phyloP scores from a whole-genome alignment of 1,140 invertebrate genomes.

The Solenopsis invicta region DNA sequence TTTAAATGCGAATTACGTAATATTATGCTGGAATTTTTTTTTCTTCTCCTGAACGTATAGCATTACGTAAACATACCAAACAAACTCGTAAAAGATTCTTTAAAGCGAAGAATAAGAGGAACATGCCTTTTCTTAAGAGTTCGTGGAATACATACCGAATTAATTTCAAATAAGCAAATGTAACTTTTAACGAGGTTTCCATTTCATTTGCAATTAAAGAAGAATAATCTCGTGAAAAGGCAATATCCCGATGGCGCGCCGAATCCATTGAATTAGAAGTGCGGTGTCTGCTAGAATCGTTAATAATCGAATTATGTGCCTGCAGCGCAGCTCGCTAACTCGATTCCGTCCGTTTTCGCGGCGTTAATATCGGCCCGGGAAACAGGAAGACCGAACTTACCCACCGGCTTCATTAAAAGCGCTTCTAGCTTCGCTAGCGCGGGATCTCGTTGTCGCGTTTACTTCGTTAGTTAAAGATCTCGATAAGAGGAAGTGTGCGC shows the following conservation, averaged over 20 bases:
- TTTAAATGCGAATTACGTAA: neutral
- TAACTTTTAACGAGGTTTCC: neutral
- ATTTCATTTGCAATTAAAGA: neutral
- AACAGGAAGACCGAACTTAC: conserved; percentile 69
- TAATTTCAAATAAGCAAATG: neutral
- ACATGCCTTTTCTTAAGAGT: neutral
- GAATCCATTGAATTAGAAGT: conserved; percentile 4
- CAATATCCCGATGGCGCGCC: neutral
- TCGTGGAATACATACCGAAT: neutral
- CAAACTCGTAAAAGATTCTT: neutral
- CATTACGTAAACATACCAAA: conserved; percentile 8
- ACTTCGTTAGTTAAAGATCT: conserved; percentile 63
- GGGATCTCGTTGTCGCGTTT: conserved; percentile 20
- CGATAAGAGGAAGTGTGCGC: conserved; percentile 41
- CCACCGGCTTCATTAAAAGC: conserved; percentile 76
- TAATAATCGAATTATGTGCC: conserved; percentile 66
- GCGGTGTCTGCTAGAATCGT: conserved; percentile 48
- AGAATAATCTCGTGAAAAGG: conserved; percentile 24
- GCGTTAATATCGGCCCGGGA: conserved; percentile 75
- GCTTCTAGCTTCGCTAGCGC: conserved; percentile 40
- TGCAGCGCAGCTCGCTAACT: conserved; percentile 65
- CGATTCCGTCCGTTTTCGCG: conserved; percentile 71
- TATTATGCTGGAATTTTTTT: neutral
- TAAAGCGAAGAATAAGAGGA: neutral
- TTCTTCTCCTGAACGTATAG: neutral